Evolutionary conservation across 2,113 vertebrate species (phyloP).

Genomic region (Podarcis muralis): DNA sequence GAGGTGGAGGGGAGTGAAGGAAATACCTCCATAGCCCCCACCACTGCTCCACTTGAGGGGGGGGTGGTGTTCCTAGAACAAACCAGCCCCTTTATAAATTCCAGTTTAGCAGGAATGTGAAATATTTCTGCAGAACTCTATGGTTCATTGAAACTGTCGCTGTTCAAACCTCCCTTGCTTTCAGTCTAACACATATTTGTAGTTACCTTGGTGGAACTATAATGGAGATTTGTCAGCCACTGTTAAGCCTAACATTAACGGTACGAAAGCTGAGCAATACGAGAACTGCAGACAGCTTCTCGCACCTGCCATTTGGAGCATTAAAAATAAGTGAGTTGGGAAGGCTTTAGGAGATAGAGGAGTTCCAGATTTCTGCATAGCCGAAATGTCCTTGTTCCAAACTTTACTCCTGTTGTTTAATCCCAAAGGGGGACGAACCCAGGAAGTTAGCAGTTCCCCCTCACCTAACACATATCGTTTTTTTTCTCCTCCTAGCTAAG

Average conservation of each 20-base stretch:
- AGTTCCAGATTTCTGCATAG: neutral
- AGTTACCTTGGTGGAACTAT: neutral
- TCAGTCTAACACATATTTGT: neutral
- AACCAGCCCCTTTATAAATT: neutral
- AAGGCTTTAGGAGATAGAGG: neutral
- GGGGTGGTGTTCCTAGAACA: neutral
- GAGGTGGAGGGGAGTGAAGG: too few species aligned
- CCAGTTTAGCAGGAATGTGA: neutral
- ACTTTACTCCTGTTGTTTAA: neutral
- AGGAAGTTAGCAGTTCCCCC: neutral
- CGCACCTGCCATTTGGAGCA: neutral
- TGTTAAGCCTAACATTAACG: neutral
- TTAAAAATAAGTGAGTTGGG: neutral
- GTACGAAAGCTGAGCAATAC: neutral
- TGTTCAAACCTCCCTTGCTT: neutral
- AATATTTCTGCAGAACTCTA: neutral
- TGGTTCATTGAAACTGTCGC: neutral
- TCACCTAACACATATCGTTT: neutral
- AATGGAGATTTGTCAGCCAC: neutral
- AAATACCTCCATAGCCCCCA: neutral
- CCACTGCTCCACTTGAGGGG: neutral
- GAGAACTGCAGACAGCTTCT: too few species aligned
- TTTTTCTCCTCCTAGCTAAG: conserved; percentile 73
- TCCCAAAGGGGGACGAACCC: neutral
- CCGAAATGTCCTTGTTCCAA: neutral